These are phyloP conservation scores for Melanchra persicariae DNA, from an alignment of 2,888 invertebrate genomes.

Conservation along the genomic window DNA sequence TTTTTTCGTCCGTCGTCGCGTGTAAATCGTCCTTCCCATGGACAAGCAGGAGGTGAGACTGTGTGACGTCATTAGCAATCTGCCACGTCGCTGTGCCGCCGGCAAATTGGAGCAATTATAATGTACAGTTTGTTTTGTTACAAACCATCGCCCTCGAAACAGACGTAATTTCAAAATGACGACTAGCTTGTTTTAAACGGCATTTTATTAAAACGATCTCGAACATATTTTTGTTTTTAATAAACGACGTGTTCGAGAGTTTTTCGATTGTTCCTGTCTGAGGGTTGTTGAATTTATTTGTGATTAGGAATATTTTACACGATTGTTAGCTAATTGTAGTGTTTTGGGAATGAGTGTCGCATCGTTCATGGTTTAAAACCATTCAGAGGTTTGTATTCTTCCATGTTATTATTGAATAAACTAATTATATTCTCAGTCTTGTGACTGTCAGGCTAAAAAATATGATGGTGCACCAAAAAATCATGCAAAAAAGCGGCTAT, in stretches of 20 bases:
- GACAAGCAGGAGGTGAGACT: constrained; percentile 78
- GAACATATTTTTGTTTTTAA: constrained; percentile 64
- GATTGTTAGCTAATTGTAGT: neutral
- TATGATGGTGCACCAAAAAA: too few relatives aligned
- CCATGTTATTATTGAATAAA: neutral
- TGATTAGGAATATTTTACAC: constrained; percentile 10
- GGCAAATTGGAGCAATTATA: constrained; percentile 87
- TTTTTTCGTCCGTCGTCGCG: constrained; percentile 3
- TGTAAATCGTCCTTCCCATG: constrained; percentile 64
- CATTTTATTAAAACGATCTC: constrained; percentile 64
- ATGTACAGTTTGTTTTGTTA: constrained; percentile 80
- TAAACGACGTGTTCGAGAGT: constrained; percentile 50
- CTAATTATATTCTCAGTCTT: neutral
- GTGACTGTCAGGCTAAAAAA: neutral
- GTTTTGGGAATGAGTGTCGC: too few relatives aligned
- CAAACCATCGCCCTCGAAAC: constrained; percentile 59
- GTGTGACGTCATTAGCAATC: constrained; percentile 85
- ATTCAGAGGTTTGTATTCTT: neutral
- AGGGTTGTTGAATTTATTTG: constrained; percentile 22
- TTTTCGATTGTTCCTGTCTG: constrained; percentile 49
- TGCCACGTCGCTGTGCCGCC: constrained; percentile 76
- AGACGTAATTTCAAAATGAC: constrained; percentile 57
- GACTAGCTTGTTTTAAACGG: constrained; percentile 56
- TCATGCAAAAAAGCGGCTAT: too few relatives aligned
- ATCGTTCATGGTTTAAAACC: neutral